Percentiles rank a stretch among this genome's conserved stretches.
phyloP scores from a whole-genome alignment of 2,888 invertebrate genomes.

The Hirtodrosophila alboralis region DNA sequence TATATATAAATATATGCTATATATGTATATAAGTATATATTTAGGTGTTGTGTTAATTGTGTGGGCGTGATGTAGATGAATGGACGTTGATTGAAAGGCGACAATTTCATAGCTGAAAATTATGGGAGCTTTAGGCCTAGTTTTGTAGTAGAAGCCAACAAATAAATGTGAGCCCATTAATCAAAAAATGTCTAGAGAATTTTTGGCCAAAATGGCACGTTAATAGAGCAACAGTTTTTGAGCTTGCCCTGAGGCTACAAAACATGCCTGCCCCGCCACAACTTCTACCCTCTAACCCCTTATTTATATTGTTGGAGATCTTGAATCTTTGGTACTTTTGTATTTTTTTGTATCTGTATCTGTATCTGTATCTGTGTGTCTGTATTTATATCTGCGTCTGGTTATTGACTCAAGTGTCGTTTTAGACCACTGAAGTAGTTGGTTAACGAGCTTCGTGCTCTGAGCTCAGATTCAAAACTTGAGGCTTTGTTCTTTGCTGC shows the following conservation, averaged over 20 bases:
- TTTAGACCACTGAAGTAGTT: conserved; percentile 80
- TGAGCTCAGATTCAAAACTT: conserved; percentile 16
- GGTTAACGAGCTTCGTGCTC: conserved; percentile 29
- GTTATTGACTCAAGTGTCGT: conserved; percentile 76
- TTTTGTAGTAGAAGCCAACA: conserved; percentile 1
- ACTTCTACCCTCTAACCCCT: too few species aligned
- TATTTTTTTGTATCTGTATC: conserved; percentile 15
- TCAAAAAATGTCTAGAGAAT: conserved; percentile 39
- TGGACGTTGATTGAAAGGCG: conserved; percentile 61
- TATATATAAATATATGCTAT: too few species aligned
- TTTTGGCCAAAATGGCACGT: conserved; percentile 44
- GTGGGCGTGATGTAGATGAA: conserved; percentile 78
- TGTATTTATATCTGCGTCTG: conserved; percentile 37
- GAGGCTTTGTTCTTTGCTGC: conserved; percentile 33
- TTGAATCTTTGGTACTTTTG: not conserved
- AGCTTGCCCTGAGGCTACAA: too few species aligned
- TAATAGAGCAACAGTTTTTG: conserved; percentile 33
- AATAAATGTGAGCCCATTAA: conserved; percentile 50
- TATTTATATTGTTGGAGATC: conserved; percentile 3
- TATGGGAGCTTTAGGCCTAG: too few species aligned
- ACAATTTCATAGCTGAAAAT: conserved; percentile 42
- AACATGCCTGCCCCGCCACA: conserved; percentile 20
- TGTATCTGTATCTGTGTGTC: too few species aligned
- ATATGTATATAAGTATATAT: too few species aligned
- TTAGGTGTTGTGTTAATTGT: conserved; percentile 66